Conservation (phyloP, 2,797 vertebrate genomes). For the Argentina silus region DNA sequence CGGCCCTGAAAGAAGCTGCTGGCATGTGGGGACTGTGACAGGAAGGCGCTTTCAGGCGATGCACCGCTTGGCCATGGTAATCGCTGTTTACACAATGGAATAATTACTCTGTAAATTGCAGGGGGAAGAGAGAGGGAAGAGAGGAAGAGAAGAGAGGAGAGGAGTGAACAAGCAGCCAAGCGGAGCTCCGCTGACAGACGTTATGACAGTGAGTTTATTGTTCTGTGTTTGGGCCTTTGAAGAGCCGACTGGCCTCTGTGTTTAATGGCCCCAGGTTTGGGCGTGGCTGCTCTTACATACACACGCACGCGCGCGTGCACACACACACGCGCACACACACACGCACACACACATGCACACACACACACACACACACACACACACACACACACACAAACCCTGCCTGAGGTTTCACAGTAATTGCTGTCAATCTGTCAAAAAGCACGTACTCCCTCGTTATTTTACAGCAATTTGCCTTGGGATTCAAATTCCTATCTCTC, state of each 20-base stretch:
- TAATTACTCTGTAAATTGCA: constrained; percentile 63
- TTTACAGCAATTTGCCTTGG: constrained; percentile 40
- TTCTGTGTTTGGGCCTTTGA: constrained; percentile 48
- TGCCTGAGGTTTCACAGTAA: not conserved
- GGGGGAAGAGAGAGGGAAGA: not conserved
- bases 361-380: constrained; percentile 26
- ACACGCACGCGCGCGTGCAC: not conserved
- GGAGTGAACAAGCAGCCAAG: not conserved
- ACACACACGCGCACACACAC: constrained; percentile 7
- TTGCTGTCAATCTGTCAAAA: too few species aligned
- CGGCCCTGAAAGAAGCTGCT: constrained; percentile 34
- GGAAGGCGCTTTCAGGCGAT: constrained; percentile 42
- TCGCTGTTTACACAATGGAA: constrained; percentile 67
- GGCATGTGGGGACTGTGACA: constrained; percentile 48
- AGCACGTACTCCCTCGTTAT: constrained; percentile 29
- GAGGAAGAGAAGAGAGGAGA: not conserved
- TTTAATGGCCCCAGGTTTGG: constrained; percentile 28
- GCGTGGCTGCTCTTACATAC: constrained; percentile 5
- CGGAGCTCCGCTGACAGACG: constrained; percentile 39
- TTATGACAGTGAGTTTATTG: constrained; percentile 48
- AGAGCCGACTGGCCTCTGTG: constrained; percentile 27
- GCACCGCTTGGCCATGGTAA: constrained; percentile 50
- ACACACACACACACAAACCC: not conserved
- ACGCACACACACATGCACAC: constrained; percentile 23
- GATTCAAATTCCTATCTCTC: constrained; percentile 39